Evolutionary conservation across 2,888 invertebrate species (phyloP), one percentile per base, ranked within the genome.

Genomic region (Monopis laevigella): DNA sequence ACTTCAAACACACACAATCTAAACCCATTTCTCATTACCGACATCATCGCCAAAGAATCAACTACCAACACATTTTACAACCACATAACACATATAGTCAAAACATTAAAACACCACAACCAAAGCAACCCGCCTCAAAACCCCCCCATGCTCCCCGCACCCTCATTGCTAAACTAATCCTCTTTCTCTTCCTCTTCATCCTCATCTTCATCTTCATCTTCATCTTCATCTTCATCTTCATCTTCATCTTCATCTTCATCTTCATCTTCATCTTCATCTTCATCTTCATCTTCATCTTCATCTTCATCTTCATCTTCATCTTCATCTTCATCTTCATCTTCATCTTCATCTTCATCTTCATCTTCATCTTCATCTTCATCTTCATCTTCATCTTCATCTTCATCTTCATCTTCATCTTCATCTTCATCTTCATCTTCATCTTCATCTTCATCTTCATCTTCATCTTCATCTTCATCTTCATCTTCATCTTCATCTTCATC

Each of bases 301-400:
- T 18, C 13, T 43, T 44, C 40, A 27, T 41, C 41, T 35, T 19
- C 36, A 24, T 38, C 36, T 36, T 36, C 27, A 26, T 38, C 32
- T 34, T 30, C 35, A 24, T 17, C 32, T 34, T 34, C 32, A 26
- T 38, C 26, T 41, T 29, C 32, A 24, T 21, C 32, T 30, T 30
- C 18, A 34, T 21, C 32, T 41, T 41, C 29, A 39, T 43, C 44
- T 39, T 32, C 17, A 16, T 45, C 43, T 29, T 39, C 40, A 26
- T 45, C 45, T 14, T 29, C 43, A 36, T 34, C 24, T 32, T 30
- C 44, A 13, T 18, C 11, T 40, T 16, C 39, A 27, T 24, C 39
- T 39, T 39, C 39, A 27, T 24, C 39, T 30, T 30, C 39, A 27
- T 24, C 39, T 39, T 39, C 26, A 27, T 24, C 21, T 39, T 39